Base-by-base conservation (phyloP, 1,140 invertebrate species). In the Harlomillsia oculata region DNA sequence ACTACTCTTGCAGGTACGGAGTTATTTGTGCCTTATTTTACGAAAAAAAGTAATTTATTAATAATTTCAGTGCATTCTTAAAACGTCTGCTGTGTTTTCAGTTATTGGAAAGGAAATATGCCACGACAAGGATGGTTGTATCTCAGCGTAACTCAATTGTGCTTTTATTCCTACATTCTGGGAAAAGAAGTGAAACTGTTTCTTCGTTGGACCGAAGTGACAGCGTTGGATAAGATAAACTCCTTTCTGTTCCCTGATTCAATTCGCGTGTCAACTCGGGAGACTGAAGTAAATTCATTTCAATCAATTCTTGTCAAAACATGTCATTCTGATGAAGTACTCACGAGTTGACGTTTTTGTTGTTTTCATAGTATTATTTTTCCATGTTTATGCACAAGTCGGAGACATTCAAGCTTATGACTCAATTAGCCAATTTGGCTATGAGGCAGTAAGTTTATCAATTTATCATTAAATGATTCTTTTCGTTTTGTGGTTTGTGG, bases 101-200 rank as follows among this genome's bases (percentile, higher is more conserved):
- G 91, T 69, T 95, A 91, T 69, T 91, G 89, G 83, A 93, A 92
- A 74, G 84, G 86, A 23, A 84, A 83, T 70, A 75, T 97, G 57
- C 94, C 94, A 3, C 75, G 86, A 36, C 93, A 96, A 77, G 95
- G 95, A 34, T 94, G 91, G 84, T 75, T 98, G 65, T 99, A 97
- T 71, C 78, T 98, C 14, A 95, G 92, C 44, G 82, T 98, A 40
- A 91, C 94, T 69, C 89, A 96, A 71, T 77, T 96, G 67, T 96
- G 90, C 69, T 99, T 98, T 73, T 89, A 97, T 72, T 89, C 92
- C 5, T 94, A 90, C 67, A 84, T 97, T 67, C 79, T 97, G 69
- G 90, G 92, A 16, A 83, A 82, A 56, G 89, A 96, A 71, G 89
- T 85, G 6, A 89, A 89, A 68, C 75, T 97, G 20, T 82, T 87